phyloP scores from a whole-genome alignment of 2,113 vertebrate genomes.

The Enhydra lutris region DNA sequence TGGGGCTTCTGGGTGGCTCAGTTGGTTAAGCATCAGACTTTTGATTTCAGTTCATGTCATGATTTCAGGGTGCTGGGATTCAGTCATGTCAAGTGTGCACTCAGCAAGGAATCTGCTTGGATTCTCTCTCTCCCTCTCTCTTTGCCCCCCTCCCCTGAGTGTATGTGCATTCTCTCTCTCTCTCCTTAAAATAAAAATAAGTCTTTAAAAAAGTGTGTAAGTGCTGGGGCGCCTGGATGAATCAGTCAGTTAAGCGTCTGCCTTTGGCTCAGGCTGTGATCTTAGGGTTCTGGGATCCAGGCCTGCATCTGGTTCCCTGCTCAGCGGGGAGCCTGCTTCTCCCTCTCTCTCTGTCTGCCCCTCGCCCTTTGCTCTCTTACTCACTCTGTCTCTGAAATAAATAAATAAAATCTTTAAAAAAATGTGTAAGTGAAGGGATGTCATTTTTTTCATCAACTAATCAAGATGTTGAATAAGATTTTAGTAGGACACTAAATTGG shows the following conservation, averaged over 20 bases:
- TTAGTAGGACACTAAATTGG: neutral
- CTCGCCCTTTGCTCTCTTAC: neutral
- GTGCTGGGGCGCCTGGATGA: neutral
- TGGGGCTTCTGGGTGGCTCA: neutral
- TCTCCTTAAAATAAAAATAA: neutral
- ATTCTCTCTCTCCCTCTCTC: neutral
- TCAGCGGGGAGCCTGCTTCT: no score
- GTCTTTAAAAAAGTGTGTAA: neutral
- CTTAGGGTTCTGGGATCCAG: no score
- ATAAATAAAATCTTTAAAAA: neutral
- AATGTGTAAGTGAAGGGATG: neutral
- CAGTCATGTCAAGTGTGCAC: neutral
- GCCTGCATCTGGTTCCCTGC: no score
- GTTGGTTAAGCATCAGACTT: neutral
- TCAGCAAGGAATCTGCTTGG: neutral
- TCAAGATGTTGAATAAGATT: conserved; percentile 2
- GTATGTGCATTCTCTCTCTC: neutral
- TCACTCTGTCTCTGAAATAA: neutral
- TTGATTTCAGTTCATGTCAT: neutral
- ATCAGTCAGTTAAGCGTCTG: no score
- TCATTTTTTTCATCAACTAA: neutral
- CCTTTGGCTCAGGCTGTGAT: no score
- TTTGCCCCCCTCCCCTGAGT: no score
- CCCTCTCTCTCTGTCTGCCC: no score
- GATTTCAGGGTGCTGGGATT: neutral